Base-by-base conservation (phyloP, 2,797 vertebrate species). In the Malacoctenus gilli region DNA sequence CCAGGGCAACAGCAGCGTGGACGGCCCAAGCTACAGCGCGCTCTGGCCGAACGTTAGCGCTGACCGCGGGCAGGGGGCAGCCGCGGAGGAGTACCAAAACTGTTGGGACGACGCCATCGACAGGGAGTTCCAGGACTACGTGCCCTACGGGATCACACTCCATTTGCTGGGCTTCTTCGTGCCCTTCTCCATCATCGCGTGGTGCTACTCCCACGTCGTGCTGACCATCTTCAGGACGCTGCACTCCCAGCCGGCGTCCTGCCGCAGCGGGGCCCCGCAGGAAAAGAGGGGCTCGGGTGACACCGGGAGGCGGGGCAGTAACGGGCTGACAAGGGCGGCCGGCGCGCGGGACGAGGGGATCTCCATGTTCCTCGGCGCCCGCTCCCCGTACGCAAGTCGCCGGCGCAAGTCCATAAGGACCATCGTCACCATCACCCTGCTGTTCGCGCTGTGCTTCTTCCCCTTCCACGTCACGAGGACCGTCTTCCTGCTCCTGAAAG, bases 71-170 rank as follows among this genome's bases (percentile, higher is more conserved):
- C n/a, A n/a, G n/a, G n/a, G n/a, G n/a, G n/a, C n/a, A n/a, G 42
- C 23, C 2, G 53, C 55, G 20, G 88, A 88, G 35, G 67, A 83
- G 37, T 91, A 90, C 71, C 86, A 85, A 47, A 92, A 92, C 81
- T 93, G 92, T 57, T 92, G 93, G 93, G 93, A 93, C 11, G 93
- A 94, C 57, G 92, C 93, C 41, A 90, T 93, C n/a, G 92, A 94
- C 65, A 87, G 86, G 31, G 93, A 94, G 65, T 92, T 94, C 59
- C 67, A 84, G 4, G 90, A 89, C 53, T 94, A 94, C 7, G 85
- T 94, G 6, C 93, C 93, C 0, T 94, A 94, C 46, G 93, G 92
- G n/a, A 91, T 94, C 41, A 88, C 87, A 0, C 90, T 94, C 8
- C 93, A 94, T 60, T 42, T 92, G 25, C 64, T 93, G n/a, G 93